phyloP scores from a whole-genome alignment of 1,140 invertebrate genomes.

The Panagrolaimus sp. region DNA sequence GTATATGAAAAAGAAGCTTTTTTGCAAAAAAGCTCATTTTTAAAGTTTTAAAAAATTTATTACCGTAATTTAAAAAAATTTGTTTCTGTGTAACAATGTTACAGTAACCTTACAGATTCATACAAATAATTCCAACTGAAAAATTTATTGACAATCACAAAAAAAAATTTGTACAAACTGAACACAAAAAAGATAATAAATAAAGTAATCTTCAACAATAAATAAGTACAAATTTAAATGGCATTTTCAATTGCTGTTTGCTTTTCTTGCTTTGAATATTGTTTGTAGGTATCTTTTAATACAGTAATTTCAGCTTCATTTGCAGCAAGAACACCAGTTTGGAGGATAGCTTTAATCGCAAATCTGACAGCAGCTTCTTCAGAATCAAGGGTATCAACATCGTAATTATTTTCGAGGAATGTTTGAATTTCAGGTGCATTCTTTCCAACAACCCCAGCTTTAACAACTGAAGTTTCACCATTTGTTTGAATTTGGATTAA shows the following conservation, averaged over 20 bases:
- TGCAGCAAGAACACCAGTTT: background rate
- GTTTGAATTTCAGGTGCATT: background rate
- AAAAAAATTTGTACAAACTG: too few species aligned
- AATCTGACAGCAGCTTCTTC: background rate
- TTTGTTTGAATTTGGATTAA: background rate
- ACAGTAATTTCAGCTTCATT: constrained; percentile 7
- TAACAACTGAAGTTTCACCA: background rate
- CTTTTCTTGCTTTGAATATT: background rate
- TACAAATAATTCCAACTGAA: too few species aligned
- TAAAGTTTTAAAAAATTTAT: too few species aligned
- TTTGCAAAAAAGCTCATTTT: too few species aligned
- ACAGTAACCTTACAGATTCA: too few species aligned
- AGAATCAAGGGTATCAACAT: background rate
- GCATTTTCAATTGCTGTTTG: background rate
- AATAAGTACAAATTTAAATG: background rate
- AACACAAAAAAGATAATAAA: too few species aligned
- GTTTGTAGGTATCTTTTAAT: background rate
- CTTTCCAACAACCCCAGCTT: background rate
- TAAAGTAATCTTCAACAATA: too few species aligned
- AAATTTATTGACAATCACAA: too few species aligned
- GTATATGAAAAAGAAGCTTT: too few species aligned
- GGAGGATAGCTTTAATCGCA: background rate
- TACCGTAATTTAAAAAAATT: too few species aligned
- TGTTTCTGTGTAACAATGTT: too few species aligned
- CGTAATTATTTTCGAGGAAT: background rate